Evolutionary conservation across 2,113 vertebrate species (phyloP), one percentile per base, ranked within the genome.

Genomic region (Rousettus leschenaultii): DNA sequence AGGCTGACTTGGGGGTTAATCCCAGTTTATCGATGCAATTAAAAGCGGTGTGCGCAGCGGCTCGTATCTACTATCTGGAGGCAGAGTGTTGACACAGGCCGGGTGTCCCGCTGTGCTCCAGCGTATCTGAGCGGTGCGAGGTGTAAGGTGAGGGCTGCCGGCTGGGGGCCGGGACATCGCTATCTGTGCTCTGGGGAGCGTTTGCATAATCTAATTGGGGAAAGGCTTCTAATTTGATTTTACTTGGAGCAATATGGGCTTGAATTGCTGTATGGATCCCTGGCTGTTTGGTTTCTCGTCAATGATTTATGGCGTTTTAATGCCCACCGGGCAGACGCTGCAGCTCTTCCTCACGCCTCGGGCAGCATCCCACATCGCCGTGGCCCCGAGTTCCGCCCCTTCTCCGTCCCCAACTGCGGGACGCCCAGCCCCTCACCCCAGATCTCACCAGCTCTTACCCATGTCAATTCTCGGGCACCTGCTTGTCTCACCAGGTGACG

Each of bases 21-120:
- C 97, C 97, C 89, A 53, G 97, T 96, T 97, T 98, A 97, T 98
- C 96, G 94, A 96, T 71, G 96, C 96, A 97, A 97, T 97, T 98
- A 97, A 96, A 98, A 87, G 89, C 97, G 59, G 92, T 94, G 96
- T 91, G 95, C 28, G 57, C 75, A 14, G 90, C 21, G 73, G 22
- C 86, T 95, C 73, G 16, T 90, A 89, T 98, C 95, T 89, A 92
- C 96, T 93, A 89, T 53, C 93, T 66, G 12, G 73, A 65, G 48
- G 93, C 2, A 71, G 93, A n/a, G 33, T 97, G 96, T 97, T 97
- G 98, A 97, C 98, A 97, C 80, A 95, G 6, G 5, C 90, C 7
- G 45, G 74, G 95, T 77, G 94, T 78, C 1, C 24, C 48, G 4
- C 53, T 43, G 74, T 74, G 91, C 96, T 94, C 24, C 6, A 68